phyloP scores from a whole-genome alignment of 2,888 invertebrate species.

The Galeopsomyia nigrocyanea region DNA sequence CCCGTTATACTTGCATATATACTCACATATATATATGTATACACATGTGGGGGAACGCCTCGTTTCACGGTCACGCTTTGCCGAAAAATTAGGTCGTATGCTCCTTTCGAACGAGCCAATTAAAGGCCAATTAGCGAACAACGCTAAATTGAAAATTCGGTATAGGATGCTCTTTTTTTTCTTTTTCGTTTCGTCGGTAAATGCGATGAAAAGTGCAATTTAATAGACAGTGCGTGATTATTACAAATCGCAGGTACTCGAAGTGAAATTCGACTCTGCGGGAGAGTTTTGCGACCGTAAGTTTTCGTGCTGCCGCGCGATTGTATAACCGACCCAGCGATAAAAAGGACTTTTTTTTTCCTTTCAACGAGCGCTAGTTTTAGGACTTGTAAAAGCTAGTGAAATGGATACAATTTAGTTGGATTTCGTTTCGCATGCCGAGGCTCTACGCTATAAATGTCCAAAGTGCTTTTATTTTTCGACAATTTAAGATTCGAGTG shows the following conservation, averaged over 20 bases:
- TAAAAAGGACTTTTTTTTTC: constrained; percentile 17
- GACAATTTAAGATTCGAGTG: too few species aligned
- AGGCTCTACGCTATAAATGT: too few species aligned
- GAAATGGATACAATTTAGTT: too few species aligned
- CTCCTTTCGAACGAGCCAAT: constrained; percentile 14
- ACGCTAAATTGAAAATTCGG: too few species aligned
- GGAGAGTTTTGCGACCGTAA: constrained; percentile 7
- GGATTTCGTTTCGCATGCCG: too few species aligned
- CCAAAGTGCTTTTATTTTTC: too few species aligned
- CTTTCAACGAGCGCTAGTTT: neutral
- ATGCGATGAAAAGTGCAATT: constrained; percentile 29
- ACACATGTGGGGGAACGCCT: constrained; percentile 50
- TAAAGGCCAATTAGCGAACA: constrained; percentile 34
- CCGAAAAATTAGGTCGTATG: constrained; percentile 51
- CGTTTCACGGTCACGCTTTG: constrained; percentile 51
- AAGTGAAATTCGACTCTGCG: constrained; percentile 24
- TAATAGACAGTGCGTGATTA: neutral
- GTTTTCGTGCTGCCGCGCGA: neutral
- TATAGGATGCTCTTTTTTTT: too few species aligned
- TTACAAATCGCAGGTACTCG: neutral
- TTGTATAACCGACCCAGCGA: constrained; percentile 5
- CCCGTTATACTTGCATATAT: constrained; percentile 26
- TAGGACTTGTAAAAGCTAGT: too few species aligned
- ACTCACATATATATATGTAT: constrained; percentile 1
- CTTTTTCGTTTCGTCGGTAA: too few species aligned